Conservation (phyloP, 2,888 invertebrate genomes). For the Anaspis maculata region DNA sequence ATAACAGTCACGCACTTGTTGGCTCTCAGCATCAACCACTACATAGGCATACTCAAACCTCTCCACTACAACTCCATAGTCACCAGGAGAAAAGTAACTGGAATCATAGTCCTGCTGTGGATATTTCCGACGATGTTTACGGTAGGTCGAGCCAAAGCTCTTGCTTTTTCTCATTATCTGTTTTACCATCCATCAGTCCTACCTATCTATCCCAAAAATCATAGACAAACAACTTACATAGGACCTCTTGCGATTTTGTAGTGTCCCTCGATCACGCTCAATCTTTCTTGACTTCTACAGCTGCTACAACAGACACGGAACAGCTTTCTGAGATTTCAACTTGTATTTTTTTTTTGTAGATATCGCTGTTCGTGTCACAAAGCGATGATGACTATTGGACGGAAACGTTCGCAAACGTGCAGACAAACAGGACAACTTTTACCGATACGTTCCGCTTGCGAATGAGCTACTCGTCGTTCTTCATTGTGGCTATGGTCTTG, state of each 20-base stretch:
- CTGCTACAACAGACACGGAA: too few relatives aligned
- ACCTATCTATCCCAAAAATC: too few relatives aligned
- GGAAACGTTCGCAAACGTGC: slow-evolving; percentile 18
- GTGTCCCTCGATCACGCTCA: too few relatives aligned
- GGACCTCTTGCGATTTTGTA: too few relatives aligned
- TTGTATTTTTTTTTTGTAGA: too few relatives aligned
- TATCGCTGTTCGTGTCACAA: too few relatives aligned
- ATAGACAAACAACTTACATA: too few relatives aligned
- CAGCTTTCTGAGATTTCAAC: too few relatives aligned
- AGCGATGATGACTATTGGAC: slow-evolving; percentile 42
- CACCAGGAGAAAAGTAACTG: slow-evolving; percentile 45
- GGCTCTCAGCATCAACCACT: slow-evolving; percentile 57
- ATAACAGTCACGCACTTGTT: slow-evolving; percentile 56
- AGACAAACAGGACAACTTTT: slow-evolving; percentile 33
- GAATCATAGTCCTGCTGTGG: slow-evolving; percentile 49
- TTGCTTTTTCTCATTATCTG: too few relatives aligned
- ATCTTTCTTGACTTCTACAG: too few relatives aligned
- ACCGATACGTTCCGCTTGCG: slow-evolving; percentile 40
- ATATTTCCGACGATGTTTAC: slow-evolving; percentile 46
- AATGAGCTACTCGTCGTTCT: slow-evolving; percentile 44
- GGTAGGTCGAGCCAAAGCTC: too few relatives aligned
- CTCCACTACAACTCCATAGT: slow-evolving; percentile 55
- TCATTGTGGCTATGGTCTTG: slow-evolving; percentile 49
- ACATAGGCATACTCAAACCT: slow-evolving; percentile 53
- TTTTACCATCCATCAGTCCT: too few relatives aligned